These are phyloP conservation scores for Psilopsiagon aurifrons DNA, from an alignment of 2,113 vertebrate species.

Conservation along the genomic window DNA sequence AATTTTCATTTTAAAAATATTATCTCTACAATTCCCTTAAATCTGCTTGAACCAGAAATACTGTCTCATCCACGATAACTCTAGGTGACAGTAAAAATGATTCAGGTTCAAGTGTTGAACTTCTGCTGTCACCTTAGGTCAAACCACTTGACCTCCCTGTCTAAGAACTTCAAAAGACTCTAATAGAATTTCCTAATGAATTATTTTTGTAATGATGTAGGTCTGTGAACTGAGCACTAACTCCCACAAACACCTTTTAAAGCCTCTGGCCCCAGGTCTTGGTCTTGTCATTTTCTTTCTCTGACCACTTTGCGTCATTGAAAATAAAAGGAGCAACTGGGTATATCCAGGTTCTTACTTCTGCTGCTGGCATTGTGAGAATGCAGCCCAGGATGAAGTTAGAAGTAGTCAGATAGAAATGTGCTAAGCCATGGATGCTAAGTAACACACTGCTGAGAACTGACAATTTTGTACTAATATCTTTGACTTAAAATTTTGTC, in stretches of 20 bases:
- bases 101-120: background rate
- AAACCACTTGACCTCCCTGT: background rate
- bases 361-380: background rate
- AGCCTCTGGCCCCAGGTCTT: background rate
- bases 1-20: background rate
- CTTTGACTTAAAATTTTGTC: background rate
- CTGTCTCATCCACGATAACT: background rate
- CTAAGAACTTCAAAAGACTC: background rate
- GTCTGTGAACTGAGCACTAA: background rate
- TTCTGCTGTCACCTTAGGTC: background rate
- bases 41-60: background rate
- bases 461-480: too few relatives aligned
- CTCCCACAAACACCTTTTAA: background rate
- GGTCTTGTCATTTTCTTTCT: background rate
- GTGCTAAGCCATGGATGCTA: background rate
- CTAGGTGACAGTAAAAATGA: background rate
- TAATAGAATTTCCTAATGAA: background rate
- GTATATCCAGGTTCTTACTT: background rate
- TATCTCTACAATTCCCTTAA: background rate
- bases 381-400: background rate
- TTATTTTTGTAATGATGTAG: background rate
- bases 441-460: background rate
- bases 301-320: background rate
- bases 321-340: background rate
- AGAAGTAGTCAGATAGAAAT: background rate